phyloP scores from a whole-genome alignment of 2,797 vertebrate genomes.

The Rhinichthys osculus region DNA sequence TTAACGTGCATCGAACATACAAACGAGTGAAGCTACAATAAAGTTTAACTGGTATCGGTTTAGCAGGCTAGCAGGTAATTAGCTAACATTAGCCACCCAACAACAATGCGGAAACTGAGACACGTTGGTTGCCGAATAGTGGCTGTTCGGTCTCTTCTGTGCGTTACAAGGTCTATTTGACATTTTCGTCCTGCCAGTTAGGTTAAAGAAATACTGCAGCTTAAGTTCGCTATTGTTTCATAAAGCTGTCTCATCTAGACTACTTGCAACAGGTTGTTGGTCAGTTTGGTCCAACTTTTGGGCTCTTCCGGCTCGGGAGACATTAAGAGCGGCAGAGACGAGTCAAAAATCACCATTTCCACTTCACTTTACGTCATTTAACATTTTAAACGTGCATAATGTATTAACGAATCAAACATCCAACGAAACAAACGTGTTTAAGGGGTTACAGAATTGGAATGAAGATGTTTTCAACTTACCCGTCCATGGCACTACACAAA shows the following conservation, averaged over 20 bases:
- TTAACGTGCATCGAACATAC: background rate
- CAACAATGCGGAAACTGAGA: constrained; percentile 80
- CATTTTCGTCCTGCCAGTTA: background rate
- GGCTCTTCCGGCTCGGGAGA: constrained; percentile 43
- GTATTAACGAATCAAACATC: background rate
- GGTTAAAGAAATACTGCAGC: background rate
- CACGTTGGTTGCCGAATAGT: constrained; percentile 76
- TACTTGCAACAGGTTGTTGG: constrained; percentile 55
- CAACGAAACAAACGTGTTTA: background rate
- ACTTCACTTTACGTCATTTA: background rate
- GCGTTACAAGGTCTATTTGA: background rate
- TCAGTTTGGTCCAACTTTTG: constrained; percentile 42
- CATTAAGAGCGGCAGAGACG: constrained; percentile 22
- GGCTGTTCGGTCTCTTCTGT: background rate
- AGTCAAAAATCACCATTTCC: constrained; percentile 2
- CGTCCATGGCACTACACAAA: constrained; percentile 97
- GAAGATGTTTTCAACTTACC: constrained; percentile 83
- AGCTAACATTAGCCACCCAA: constrained; percentile 36
- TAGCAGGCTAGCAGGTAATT: constrained; percentile 30
- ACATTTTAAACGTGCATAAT: background rate
- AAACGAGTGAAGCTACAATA: background rate
- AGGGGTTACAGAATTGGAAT: constrained; percentile 35
- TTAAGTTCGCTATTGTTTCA: background rate
- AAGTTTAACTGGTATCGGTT: constrained; percentile 16
- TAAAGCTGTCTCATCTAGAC: background rate